A percentile compares a stretch with the other conserved stretches of the same genome.
Conservation (phyloP, 2,797 vertebrate species). For the Crenichthys baileyi region DNA sequence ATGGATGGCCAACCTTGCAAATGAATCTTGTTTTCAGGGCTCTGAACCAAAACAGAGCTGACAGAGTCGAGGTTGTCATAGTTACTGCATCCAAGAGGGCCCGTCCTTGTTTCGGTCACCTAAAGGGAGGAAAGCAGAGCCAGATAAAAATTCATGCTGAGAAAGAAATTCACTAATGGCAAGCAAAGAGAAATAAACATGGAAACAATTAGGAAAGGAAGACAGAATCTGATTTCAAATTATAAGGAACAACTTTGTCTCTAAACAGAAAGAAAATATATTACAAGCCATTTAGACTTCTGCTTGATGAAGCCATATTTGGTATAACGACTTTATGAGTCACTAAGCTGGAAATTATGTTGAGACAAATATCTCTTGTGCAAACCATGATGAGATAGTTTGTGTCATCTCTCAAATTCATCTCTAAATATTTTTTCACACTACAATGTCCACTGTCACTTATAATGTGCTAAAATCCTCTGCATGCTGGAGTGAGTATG, state of each 20-base stretch:
- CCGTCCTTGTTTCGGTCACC: constrained; percentile 98
- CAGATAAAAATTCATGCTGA: constrained; percentile 56
- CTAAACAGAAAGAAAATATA: constrained; percentile 41
- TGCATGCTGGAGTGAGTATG: constrained; percentile 35
- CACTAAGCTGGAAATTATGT: constrained; percentile 51
- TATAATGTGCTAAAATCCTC: constrained; percentile 44
- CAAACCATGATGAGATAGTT: constrained; percentile 47
- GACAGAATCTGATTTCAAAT: neutral
- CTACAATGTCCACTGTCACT: constrained; percentile 37
- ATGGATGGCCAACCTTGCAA: constrained; percentile 92
- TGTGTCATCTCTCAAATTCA: constrained; percentile 61
- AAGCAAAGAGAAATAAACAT: neutral
- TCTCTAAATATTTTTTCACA: constrained; percentile 41
- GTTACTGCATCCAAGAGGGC: constrained; percentile 99
- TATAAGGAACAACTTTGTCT: neutral
- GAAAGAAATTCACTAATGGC: constrained; percentile 45
- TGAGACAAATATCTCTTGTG: constrained; percentile 44
- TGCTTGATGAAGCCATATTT: constrained; percentile 46
- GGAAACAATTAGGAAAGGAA: neutral
- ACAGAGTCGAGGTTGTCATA: constrained; percentile 99
- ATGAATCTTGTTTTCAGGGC: constrained; percentile 98
- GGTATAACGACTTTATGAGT: constrained; percentile 47
- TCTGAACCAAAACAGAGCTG: constrained; percentile 99
- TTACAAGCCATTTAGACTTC: constrained; percentile 46
- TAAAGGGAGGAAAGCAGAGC: constrained; percentile 71